These are phyloP conservation scores for Pterocles orientalis DNA, from an alignment of 2,113 vertebrate genomes.

Conservation along the genomic window DNA sequence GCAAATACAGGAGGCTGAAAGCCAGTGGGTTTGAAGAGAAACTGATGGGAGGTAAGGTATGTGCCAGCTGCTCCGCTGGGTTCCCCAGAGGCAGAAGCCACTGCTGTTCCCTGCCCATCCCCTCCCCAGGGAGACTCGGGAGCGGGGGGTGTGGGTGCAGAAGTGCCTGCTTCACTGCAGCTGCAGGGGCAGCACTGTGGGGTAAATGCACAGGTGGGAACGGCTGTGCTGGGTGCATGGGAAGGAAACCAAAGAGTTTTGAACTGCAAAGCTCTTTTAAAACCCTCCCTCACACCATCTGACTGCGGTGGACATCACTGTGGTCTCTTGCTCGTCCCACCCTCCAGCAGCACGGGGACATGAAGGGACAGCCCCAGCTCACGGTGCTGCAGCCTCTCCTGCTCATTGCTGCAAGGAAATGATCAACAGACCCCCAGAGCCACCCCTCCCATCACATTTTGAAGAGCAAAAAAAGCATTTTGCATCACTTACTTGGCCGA, in stretches of 20 bases:
- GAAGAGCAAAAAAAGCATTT: background rate
- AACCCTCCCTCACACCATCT: background rate
- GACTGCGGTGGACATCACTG: background rate
- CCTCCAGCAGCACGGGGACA: background rate
- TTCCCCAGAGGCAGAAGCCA: background rate
- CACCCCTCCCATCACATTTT: background rate
- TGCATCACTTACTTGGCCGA: background rate
- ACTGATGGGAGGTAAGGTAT: background rate
- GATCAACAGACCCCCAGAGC: background rate
- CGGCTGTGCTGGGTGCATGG: accelerated
- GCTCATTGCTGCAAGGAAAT: background rate
- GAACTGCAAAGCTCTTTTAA: background rate
- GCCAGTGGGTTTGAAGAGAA: background rate
- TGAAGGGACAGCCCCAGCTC: accelerated
- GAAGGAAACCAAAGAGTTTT: background rate
- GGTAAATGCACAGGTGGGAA: background rate
- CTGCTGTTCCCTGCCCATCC: background rate
- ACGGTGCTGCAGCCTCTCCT: background rate
- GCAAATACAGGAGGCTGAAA: background rate
- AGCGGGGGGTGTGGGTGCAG: background rate
- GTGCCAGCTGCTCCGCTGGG: accelerated
- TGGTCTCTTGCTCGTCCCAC: background rate
- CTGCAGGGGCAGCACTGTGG: background rate
- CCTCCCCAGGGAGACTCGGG: background rate
- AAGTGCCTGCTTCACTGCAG: background rate